These are phyloP conservation scores for Melanotus villosus DNA, from an alignment of 2,888 invertebrate genomes.

Conservation along the genomic window DNA sequence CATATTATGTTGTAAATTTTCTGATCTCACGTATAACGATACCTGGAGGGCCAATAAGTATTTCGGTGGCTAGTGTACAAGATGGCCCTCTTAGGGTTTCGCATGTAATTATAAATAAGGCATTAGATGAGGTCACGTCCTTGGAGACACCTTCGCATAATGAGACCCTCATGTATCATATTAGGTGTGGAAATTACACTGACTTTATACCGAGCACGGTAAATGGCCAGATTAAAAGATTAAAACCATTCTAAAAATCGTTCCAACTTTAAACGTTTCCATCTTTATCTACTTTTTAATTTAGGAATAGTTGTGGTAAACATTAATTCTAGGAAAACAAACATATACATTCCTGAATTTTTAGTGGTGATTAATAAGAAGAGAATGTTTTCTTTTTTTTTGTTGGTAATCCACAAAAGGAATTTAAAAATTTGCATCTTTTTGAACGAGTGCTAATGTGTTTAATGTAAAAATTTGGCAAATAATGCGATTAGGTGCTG, in stretches of 20 bases:
- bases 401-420: background rate
- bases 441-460: too few relatives aligned
- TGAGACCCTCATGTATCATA: slow-evolving; percentile 50
- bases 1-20: slow-evolving; percentile 46
- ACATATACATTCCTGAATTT: slow-evolving; percentile 7
- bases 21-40: slow-evolving; percentile 46
- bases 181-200: slow-evolving; percentile 46
- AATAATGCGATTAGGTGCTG: too few relatives aligned
- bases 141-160: slow-evolving; percentile 49
- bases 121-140: slow-evolving; percentile 48
- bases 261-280: background rate
- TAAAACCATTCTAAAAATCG: slow-evolving; percentile 26
- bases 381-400: background rate
- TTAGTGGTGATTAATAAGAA: slow-evolving; percentile 2
- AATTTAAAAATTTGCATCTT: too few relatives aligned
- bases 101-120: slow-evolving; percentile 49
- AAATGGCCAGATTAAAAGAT: slow-evolving; percentile 13
- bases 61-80: slow-evolving; percentile 46
- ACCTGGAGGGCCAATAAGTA: slow-evolving; percentile 48
- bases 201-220: slow-evolving; percentile 28
- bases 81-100: slow-evolving; percentile 48
- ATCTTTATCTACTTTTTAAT: background rate
- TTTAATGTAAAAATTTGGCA: too few relatives aligned
- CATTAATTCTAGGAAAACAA: background rate
- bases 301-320: background rate